These are phyloP conservation scores for Caenorhabditis sp. DNA, from an alignment of 2,888 invertebrate genomes.

Conservation along the genomic window DNA sequence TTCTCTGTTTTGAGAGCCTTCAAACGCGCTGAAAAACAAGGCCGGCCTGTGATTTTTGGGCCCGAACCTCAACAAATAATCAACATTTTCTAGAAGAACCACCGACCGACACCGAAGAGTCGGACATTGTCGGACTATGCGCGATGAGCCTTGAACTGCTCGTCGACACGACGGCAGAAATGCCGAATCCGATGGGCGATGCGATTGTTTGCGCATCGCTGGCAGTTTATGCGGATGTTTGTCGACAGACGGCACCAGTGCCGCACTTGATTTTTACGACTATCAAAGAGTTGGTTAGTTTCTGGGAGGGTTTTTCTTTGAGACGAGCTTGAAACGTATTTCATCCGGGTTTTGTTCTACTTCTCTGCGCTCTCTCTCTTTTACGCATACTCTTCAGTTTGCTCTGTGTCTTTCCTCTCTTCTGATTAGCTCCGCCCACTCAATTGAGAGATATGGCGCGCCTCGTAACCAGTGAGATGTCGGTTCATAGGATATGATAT, in stretches of 20 bases:
- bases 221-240: conserved; percentile 42
- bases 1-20: too few relatives aligned
- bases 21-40: too few relatives aligned
- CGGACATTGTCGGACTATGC: conserved; percentile 38
- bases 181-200: conserved; percentile 41
- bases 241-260: conserved; percentile 22
- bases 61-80: not conserved
- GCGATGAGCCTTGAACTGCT: conserved; percentile 50
- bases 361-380: too few relatives aligned
- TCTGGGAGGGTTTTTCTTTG: not conserved
- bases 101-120: conserved; percentile 14
- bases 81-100: conserved; percentile 14
- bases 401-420: too few relatives aligned
- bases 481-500: too few relatives aligned
- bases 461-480: too few relatives aligned
- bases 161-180: conserved; percentile 26
- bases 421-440: too few relatives aligned
- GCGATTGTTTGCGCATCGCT: conserved; percentile 39
- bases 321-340: too few relatives aligned
- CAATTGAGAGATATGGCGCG: too few relatives aligned
- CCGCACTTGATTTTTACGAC: conserved; percentile 28
- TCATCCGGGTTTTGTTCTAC: too few relatives aligned
- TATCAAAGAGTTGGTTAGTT: conserved; percentile 3
- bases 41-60: too few relatives aligned
- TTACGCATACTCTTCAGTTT: too few relatives aligned